Conservation (phyloP, 2,113 vertebrate genomes). For the Tamias sibiricus region DNA sequence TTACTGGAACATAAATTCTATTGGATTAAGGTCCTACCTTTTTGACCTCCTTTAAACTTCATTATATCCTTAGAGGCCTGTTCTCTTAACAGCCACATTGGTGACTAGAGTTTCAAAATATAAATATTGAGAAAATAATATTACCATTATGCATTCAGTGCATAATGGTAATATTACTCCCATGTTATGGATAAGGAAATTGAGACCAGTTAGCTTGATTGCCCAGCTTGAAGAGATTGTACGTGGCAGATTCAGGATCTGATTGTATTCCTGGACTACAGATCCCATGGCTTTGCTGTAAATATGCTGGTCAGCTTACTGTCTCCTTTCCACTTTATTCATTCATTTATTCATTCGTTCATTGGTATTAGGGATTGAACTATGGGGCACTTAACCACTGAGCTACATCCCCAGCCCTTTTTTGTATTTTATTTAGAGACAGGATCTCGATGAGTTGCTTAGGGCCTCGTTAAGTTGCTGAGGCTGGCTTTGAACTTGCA, state of each 20-base stretch:
- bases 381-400: too few species aligned
- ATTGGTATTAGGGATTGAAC: too few species aligned
- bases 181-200: background rate
- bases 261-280: background rate
- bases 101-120: background rate
- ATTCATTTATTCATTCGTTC: too few species aligned
- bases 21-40: background rate
- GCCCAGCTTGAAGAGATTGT: background rate
- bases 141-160: background rate
- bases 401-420: too few species aligned
- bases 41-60: background rate
- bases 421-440: too few species aligned
- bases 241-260: constrained; percentile 17
- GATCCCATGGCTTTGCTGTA: background rate
- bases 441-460: too few species aligned
- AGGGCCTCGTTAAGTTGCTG: too few species aligned
- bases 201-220: background rate
- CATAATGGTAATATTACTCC: background rate
- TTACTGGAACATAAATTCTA: background rate
- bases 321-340: background rate
- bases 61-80: background rate
- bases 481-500: too few species aligned
- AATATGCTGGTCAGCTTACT: background rate
- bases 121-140: background rate
- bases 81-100: background rate